phyloP scores from a whole-genome alignment of 2,113 vertebrate species.

The Talpa occidentalis region DNA sequence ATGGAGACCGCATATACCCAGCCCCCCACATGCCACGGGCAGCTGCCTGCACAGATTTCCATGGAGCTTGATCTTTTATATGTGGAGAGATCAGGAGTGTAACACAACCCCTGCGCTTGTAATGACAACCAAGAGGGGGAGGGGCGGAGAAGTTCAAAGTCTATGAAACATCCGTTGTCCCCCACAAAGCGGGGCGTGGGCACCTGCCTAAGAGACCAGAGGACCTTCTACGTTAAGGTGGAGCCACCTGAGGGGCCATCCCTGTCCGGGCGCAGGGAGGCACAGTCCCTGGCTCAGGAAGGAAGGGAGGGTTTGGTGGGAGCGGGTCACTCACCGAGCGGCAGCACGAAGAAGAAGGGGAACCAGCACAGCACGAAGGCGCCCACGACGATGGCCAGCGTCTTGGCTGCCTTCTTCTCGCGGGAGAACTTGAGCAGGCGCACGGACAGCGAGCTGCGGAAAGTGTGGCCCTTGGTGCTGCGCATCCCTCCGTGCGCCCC shows the following conservation, averaged over 20 bases:
- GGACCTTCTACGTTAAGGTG: background rate
- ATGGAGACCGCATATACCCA: background rate
- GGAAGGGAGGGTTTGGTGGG: background rate
- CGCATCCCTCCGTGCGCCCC: constrained; percentile 58
- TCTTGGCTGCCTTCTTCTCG: constrained; percentile 99
- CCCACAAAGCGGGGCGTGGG: background rate
- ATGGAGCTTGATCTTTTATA: background rate
- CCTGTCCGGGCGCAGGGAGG: background rate
- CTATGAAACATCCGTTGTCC: background rate
- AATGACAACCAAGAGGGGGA: background rate
- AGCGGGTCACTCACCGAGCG: constrained; percentile 91
- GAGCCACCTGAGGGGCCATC: background rate
- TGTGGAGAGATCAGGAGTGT: background rate
- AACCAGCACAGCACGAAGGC: constrained; percentile 99
- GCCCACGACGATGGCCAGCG: constrained; percentile 97
- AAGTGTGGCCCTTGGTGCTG: constrained; percentile 91
- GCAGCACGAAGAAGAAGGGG: constrained; percentile 98
- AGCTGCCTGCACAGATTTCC: background rate
- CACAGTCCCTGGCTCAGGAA: background rate
- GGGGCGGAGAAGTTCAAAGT: background rate
- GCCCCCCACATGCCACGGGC: background rate
- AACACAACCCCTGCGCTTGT: background rate
- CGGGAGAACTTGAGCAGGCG: constrained; percentile 98
- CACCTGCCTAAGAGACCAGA: background rate
- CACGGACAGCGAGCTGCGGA: constrained; percentile 95